Percentiles rank a stretch among this genome's conserved stretches.
Evolutionary conservation across 2,113 vertebrate genomes (phyloP).

Genomic region (Caloenas nicobarica): DNA sequence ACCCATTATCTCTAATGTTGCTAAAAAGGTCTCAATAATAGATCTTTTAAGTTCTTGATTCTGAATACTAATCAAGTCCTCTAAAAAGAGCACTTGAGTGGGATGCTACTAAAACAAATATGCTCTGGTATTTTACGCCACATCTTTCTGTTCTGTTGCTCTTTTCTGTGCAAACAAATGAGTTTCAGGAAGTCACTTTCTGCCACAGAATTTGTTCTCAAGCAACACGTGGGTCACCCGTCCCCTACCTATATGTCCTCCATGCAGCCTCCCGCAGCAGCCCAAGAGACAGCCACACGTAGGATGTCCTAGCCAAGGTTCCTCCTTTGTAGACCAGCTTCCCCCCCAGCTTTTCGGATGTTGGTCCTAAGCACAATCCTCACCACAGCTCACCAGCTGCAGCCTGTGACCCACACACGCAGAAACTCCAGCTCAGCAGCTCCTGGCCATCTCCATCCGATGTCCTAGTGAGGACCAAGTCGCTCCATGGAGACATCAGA

Average conservation of each 20-base stretch:
- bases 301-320: neutral
- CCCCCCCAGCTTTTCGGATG: neutral
- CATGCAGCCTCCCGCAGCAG: neutral
- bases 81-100: neutral
- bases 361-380: neutral
- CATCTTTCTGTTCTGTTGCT: neutral
- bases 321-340: neutral
- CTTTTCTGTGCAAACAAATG: conserved; percentile 4
- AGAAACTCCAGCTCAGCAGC: neutral
- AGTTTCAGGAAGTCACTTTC: neutral
- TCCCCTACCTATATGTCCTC: neutral
- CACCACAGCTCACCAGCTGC: neutral
- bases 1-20: neutral
- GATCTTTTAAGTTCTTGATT: conserved; percentile 41
- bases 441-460: rapidly evolving
- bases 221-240: neutral
- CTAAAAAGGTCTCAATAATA: conserved; percentile 52
- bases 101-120: neutral
- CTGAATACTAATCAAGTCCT: conserved; percentile 49
- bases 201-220: rapidly evolving
- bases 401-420: neutral
- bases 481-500: neutral
- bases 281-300: neutral
- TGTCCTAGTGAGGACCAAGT: neutral
- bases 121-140: neutral